Percentiles rank a stretch among this genome's conserved stretches.
phyloP scores from a whole-genome alignment of 2,113 vertebrate genomes.

The Strix uralensis region DNA sequence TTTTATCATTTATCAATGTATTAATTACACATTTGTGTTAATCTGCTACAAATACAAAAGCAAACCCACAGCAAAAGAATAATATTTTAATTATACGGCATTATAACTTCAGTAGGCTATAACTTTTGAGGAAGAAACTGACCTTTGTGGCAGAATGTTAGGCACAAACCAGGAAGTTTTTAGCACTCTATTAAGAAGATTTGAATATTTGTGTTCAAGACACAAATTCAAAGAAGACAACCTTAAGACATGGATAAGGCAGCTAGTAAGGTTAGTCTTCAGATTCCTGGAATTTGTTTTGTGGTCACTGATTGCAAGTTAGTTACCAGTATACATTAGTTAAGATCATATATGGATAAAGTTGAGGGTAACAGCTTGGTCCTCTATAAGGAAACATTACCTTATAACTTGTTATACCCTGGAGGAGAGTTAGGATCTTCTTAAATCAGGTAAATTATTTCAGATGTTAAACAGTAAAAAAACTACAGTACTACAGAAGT shows the following conservation, averaged over 20 bases:
- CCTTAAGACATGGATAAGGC: neutral
- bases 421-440: neutral
- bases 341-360: neutral
- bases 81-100: neutral
- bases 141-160: neutral
- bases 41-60: neutral
- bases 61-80: neutral
- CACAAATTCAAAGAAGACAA: neutral
- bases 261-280: neutral
- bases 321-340: neutral
- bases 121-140: neutral
- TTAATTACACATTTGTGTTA: neutral
- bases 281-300: neutral
- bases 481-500: neutral
- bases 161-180: neutral
- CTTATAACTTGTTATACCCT: neutral
- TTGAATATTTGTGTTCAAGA: neutral
- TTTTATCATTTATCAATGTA: neutral
- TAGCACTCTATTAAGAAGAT: neutral
- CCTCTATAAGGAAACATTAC: neutral
- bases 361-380: neutral
- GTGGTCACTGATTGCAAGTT: neutral
- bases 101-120: neutral
- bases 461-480: neutral
- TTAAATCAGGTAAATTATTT: neutral